Evolutionary conservation across 2,888 invertebrate genomes (phyloP).

Genomic region (Dynastes grantii): DNA sequence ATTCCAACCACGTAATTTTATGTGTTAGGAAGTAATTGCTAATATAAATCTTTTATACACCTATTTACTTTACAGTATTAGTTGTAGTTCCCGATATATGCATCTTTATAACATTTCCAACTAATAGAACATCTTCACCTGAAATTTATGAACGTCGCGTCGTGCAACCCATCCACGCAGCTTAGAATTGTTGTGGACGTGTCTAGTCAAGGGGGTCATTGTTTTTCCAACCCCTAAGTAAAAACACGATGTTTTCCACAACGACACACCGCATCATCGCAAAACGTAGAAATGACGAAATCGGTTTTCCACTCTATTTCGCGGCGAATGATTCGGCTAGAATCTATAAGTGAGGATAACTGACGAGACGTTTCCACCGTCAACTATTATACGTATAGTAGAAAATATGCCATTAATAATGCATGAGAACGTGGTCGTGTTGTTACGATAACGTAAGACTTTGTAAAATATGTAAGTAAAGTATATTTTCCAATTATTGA

Average conservation of each 20-base stretch:
- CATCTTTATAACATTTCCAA: neutral
- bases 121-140: neutral
- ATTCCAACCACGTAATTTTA: too few relatives aligned
- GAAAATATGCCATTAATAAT: constrained; percentile 22
- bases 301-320: constrained; percentile 27
- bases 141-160: neutral
- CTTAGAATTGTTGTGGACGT: neutral
- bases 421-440: neutral
- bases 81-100: too few relatives aligned
- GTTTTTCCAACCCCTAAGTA: constrained; percentile 6
- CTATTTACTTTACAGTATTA: too few relatives aligned
- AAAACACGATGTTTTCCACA: constrained; percentile 12
- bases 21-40: too few relatives aligned
- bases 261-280: constrained; percentile 13
- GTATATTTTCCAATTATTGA: constrained; percentile 37
- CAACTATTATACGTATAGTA: neutral
- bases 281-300: constrained; percentile 3
- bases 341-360: constrained; percentile 3
- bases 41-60: too few relatives aligned
- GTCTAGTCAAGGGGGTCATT: neutral
- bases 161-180: constrained; percentile 3
- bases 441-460: neutral
- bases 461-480: neutral
- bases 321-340: constrained; percentile 6
- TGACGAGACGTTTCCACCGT: neutral